Evolutionary conservation across 1,140 invertebrate species (phyloP).

Genomic region (Drosophila dunni): DNA sequence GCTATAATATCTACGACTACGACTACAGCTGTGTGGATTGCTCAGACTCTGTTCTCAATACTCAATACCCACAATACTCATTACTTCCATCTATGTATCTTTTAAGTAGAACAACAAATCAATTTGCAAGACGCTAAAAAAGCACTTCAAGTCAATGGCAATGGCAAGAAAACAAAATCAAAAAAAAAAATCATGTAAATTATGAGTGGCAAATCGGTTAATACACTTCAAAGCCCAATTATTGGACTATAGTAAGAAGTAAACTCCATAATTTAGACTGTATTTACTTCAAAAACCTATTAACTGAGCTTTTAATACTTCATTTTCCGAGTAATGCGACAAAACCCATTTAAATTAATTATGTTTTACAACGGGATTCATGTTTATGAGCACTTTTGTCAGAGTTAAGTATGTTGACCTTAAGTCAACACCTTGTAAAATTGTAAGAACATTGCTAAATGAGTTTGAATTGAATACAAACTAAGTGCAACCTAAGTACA

Average conservation of each 20-base stretch:
- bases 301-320: not conserved
- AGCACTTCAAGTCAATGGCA: slow-evolving; percentile 21
- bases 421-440: slow-evolving; percentile 1
- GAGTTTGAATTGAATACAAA: not conserved
- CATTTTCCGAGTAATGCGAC: not conserved
- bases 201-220: not conserved
- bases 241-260: too few relatives aligned
- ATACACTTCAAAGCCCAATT: too few relatives aligned
- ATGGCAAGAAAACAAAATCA: slow-evolving; percentile 6
- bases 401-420: not conserved
- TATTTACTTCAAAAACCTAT: too few relatives aligned
- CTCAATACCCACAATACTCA: slow-evolving; percentile 7
- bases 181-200: slow-evolving; percentile 3
- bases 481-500: not conserved
- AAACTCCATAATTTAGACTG: too few relatives aligned
- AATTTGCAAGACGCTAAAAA: slow-evolving; percentile 45
- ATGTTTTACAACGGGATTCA: too few relatives aligned
- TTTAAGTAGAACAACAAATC: slow-evolving; percentile 35
- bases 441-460: not conserved
- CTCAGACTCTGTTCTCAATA: slow-evolving; percentile 5
- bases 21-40: slow-evolving; percentile 42
- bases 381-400: not conserved
- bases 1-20: slow-evolving; percentile 3
- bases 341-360: not conserved
- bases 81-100: slow-evolving; percentile 9